Evolutionary conservation across 2,797 vertebrate genomes (phyloP), one percentile per base, ranked within the genome.

Genomic region (Uromys caudimaculatus): DNA sequence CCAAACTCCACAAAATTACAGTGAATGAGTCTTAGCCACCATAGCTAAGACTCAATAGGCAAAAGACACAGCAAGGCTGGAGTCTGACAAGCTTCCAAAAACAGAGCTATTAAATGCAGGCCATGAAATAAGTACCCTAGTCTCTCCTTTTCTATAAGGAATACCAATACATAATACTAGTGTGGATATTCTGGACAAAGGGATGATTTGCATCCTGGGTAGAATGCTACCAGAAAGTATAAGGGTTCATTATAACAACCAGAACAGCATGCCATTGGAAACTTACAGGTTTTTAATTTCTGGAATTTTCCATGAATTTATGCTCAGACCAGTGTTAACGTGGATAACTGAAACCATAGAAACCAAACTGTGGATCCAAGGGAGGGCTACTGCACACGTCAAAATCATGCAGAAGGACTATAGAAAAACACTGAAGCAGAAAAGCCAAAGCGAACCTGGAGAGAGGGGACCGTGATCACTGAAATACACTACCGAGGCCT

Each of bases 1-100:
- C 69, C 3, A 38, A 21, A 21, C 69, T 3, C n/a, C n/a, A 38
- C 35, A 38, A 83, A 60, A 47, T 82, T 38, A 76, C 3, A 58
- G 73, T 3, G 24, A 89, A n/a, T n/a, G 76, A 62, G 93, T 89
- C 79, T 16, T 47, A 93, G 38, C 13, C 47, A 19, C 27, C n/a
- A 41, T 35, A 64, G 56, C 54, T 64, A 60, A 89, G 94, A 87
- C 32, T 93, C 90, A 91, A 58, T 56, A 93, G 38, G 32, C 60
- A 75, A 94, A 94, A 87, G 50, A 62, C 21, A 35, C 0, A 38
- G 27, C 13, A 44, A 6, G 2, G n/a, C n/a, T 54, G 21, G 69
- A 64, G 10, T 32, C 56, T n/a, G 13, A 47, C 1, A 32, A 86
- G 13, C 76, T 87, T 96, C 73, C 27, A 16, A 16, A 73, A 47